Conservation (phyloP, 2,113 vertebrate species). For the Haemorhous mexicanus region DNA sequence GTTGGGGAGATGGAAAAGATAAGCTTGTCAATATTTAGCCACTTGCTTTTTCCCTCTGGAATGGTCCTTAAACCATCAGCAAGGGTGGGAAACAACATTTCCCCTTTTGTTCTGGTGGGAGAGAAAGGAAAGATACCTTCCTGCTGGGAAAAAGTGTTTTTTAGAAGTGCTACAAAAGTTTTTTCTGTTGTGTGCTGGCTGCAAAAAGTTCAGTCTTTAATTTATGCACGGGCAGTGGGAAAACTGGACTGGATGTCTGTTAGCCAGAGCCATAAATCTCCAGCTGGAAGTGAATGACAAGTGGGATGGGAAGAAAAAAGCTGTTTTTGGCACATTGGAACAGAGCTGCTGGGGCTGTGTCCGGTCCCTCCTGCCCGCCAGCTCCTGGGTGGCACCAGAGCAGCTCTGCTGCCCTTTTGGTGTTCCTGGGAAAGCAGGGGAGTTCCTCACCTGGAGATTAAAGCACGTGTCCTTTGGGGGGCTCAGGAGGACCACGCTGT, state of each 20-base stretch:
- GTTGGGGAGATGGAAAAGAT: neutral
- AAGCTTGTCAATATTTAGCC: neutral
- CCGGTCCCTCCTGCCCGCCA: neutral
- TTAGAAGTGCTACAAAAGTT: neutral
- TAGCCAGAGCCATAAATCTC: constrained; percentile 3
- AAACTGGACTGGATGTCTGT: neutral
- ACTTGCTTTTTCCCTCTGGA: neutral
- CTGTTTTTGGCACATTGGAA: neutral
- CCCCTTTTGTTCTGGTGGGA: neutral
- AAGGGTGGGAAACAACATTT: neutral
- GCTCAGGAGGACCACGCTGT: neutral
- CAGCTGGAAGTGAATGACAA: neutral
- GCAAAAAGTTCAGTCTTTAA: neutral
- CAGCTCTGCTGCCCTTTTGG: neutral
- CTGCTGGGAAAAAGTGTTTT: neutral
- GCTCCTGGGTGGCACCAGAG: neutral
- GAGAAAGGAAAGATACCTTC: neutral
- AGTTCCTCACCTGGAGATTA: neutral
- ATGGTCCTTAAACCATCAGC: neutral
- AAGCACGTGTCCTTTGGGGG: rapidly evolving
- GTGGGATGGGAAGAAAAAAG: neutral
- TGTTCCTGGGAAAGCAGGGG: neutral
- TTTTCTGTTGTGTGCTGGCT: neutral
- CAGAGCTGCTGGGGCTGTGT: neutral
- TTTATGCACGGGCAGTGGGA: neutral